Conservation (phyloP, 1,140 invertebrate species). For the Bombus balteatus region DNA sequence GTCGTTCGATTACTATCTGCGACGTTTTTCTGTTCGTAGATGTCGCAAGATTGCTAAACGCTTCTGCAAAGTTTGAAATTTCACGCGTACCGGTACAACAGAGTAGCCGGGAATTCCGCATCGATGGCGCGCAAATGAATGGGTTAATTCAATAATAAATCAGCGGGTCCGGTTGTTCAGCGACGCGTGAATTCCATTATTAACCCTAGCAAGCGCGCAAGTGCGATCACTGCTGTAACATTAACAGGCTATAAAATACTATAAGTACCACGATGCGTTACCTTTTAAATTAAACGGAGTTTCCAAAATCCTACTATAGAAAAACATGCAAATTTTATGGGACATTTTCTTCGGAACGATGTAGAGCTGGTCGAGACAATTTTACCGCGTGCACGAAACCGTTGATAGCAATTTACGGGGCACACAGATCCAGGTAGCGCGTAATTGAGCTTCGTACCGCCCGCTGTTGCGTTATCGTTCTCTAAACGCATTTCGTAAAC, state of each 20-base stretch:
- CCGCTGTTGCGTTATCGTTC: conserved; percentile 37
- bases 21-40: background rate
- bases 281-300: background rate
- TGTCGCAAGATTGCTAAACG: background rate
- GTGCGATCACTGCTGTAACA: background rate
- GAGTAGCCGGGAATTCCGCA: background rate
- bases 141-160: conserved; percentile 30
- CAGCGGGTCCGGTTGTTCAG: background rate
- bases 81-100: background rate
- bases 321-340: background rate
- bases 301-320: background rate
- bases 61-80: background rate
- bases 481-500: conserved; percentile 26
- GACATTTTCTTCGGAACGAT: background rate
- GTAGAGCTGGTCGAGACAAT: conserved; percentile 22
- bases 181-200: conserved; percentile 22
- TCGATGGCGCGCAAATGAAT: conserved; percentile 3
- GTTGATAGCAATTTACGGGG: conserved; percentile 61
- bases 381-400: conserved; percentile 49
- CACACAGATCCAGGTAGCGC: conserved; percentile 57
- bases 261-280: background rate
- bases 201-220: background rate
- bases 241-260: background rate
- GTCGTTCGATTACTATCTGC: background rate
- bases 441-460: conserved; percentile 62